Evolutionary conservation across 2,888 invertebrate species (phyloP).

Genomic region (Proisotoma minuta): DNA sequence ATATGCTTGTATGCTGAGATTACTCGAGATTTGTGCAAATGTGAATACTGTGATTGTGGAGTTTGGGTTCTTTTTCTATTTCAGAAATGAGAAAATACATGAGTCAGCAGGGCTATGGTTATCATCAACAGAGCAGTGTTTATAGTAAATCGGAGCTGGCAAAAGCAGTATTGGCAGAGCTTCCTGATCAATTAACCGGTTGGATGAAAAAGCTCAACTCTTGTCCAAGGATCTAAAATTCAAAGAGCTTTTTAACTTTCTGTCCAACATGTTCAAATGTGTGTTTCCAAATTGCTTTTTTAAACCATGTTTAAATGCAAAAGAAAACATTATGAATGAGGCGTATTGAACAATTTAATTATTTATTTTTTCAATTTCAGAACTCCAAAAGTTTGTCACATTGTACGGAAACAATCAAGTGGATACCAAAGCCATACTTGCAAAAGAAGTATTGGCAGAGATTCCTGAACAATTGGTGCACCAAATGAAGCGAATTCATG

Average conservation of each 20-base stretch:
- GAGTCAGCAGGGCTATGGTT: slow-evolving; percentile 27
- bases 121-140: slow-evolving; percentile 16
- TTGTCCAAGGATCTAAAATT: background rate
- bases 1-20: background rate
- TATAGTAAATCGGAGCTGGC: slow-evolving; percentile 50
- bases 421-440: slow-evolving; percentile 50
- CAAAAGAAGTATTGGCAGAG: slow-evolving; percentile 59
- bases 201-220: slow-evolving; percentile 51
- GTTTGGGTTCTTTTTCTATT: too few species aligned
- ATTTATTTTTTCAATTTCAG: slow-evolving; percentile 23
- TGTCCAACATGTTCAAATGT: too few species aligned
- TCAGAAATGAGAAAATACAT: slow-evolving; percentile 48
- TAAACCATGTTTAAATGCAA: too few species aligned
- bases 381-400: slow-evolving; percentile 43
- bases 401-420: slow-evolving; percentile 37
- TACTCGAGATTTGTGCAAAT: too few species aligned
- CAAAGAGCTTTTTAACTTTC: too few species aligned
- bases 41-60: too few species aligned
- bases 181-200: slow-evolving; percentile 52
- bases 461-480: slow-evolving; percentile 56
- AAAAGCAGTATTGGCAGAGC: slow-evolving; percentile 56
- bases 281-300: too few species aligned
- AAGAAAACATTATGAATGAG: too few species aligned
- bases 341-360: too few species aligned
- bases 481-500: slow-evolving; percentile 51